Evolutionary conservation across 2,797 vertebrate genomes (phyloP).

Genomic region (Mionectes olivaceus): DNA sequence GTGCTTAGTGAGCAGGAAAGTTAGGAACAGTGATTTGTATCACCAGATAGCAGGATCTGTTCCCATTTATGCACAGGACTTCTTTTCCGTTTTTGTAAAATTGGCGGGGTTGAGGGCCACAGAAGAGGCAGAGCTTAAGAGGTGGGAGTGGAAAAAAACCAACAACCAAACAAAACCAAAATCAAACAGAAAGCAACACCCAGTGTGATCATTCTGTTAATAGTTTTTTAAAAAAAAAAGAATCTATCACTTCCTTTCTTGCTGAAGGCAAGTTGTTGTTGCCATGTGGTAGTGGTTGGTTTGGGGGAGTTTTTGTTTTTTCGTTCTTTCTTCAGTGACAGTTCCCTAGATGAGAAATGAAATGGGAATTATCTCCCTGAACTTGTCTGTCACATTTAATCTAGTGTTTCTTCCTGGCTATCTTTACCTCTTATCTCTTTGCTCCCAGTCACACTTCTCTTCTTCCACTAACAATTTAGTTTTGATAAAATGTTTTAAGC

Average conservation of each 20-base stretch:
- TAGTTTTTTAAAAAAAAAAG: neutral
- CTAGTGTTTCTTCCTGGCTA: neutral
- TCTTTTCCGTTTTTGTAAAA: neutral
- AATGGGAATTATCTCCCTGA: constrained; percentile 35
- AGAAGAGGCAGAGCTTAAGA: neutral
- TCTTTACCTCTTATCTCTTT: constrained; percentile 1
- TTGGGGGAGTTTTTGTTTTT: neutral
- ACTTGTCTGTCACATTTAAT: constrained; percentile 19
- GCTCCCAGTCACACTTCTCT: neutral
- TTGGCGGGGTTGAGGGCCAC: neutral
- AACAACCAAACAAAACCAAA: no score
- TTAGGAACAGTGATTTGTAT: neutral
- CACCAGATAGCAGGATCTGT: neutral
- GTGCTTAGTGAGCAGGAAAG: neutral
- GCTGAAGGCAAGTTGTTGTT: neutral
- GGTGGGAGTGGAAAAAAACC: neutral
- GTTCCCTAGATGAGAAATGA: constrained; percentile 24
- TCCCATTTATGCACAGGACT: neutral
- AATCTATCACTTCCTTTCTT: neutral
- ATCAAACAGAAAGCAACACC: neutral
- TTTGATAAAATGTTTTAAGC: constrained; percentile 19
- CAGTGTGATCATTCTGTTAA: neutral
- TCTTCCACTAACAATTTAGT: constrained; percentile 13
- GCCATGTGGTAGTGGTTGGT: neutral
- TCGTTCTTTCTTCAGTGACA: neutral